These are phyloP conservation scores for Pseudolycoriella hygida DNA, from an alignment of 2,888 invertebrate species.

Conservation along the genomic window DNA sequence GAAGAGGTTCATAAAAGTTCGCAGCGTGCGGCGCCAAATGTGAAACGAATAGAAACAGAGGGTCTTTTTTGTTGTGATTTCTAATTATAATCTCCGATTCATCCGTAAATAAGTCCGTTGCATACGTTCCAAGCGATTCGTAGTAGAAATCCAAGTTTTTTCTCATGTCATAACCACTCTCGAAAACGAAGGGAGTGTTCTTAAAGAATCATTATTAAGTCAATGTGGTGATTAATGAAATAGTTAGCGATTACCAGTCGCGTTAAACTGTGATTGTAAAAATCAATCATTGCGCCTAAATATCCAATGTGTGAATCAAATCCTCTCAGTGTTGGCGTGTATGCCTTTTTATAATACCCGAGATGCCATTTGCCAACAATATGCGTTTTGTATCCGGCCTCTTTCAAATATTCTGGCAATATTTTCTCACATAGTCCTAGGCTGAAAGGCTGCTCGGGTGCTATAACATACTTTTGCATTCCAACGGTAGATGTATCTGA, in stretches of 20 bases:
- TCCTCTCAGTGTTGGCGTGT: slow-evolving; percentile 52
- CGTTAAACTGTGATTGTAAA: slow-evolving; percentile 46
- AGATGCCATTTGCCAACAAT: slow-evolving; percentile 86
- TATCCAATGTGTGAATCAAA: slow-evolving; percentile 74
- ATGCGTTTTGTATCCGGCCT: slow-evolving; percentile 63
- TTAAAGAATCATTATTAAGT: too few species aligned
- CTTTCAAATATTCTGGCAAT: slow-evolving; percentile 46
- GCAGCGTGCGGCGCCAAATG: slow-evolving; percentile 68
- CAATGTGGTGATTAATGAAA: too few species aligned
- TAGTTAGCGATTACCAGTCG: too few species aligned
- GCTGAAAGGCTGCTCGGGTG: slow-evolving; percentile 49
- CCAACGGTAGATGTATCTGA: slow-evolving; percentile 30
- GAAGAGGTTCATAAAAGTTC: slow-evolving; percentile 45
- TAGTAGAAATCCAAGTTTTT: slow-evolving; percentile 35
- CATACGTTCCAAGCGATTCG: slow-evolving; percentile 26
- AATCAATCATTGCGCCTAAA: slow-evolving; percentile 66
- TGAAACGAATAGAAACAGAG: slow-evolving; percentile 61
- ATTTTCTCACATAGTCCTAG: slow-evolving; percentile 48
- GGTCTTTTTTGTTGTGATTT: slow-evolving; percentile 36
- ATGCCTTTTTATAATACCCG: slow-evolving; percentile 45
- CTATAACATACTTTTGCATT: slow-evolving; percentile 51
- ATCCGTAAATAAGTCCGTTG: slow-evolving; percentile 30
- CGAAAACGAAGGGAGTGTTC: too few species aligned
- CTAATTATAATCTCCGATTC: slow-evolving; percentile 45
- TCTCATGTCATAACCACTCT: slow-evolving; percentile 33